These are phyloP conservation scores for Tipula confusa DNA, from an alignment of 2,888 invertebrate species.

Conservation along the genomic window DNA sequence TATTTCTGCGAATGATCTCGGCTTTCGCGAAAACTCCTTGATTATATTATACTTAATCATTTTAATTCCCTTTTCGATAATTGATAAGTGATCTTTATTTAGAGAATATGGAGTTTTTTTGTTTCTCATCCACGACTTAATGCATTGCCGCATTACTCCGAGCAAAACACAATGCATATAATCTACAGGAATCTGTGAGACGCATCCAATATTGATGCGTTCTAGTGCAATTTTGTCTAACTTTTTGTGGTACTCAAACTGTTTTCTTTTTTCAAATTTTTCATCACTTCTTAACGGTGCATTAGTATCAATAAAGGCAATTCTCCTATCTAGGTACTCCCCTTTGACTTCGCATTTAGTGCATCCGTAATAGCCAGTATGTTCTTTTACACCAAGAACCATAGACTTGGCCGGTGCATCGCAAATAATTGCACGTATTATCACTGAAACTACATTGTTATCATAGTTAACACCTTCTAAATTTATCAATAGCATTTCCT, in stretches of 20 bases:
- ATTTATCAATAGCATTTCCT: too few relatives aligned
- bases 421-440: slow-evolving; percentile 33
- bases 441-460: background rate
- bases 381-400: slow-evolving; percentile 34
- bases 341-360: slow-evolving; percentile 35
- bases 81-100: background rate
- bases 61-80: background rate
- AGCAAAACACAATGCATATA: slow-evolving; percentile 38
- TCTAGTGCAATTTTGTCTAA: slow-evolving; percentile 32
- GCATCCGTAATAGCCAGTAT: slow-evolving; percentile 36
- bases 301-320: slow-evolving; percentile 31
- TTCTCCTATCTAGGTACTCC: slow-evolving; percentile 33
- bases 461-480: background rate
- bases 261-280: slow-evolving; percentile 30
- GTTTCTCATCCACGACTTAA: background rate
- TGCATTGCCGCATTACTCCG: slow-evolving; percentile 29
- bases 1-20: background rate
- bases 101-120: background rate
- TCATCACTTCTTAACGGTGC: slow-evolving; percentile 32
- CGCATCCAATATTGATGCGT: slow-evolving; percentile 34
- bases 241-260: slow-evolving; percentile 35
- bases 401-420: slow-evolving; percentile 33
- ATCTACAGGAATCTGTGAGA: slow-evolving; percentile 36
- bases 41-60: background rate
- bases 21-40: background rate